phyloP scores from a whole-genome alignment of 2,113 vertebrate species.

The Urocitellus parryii region DNA sequence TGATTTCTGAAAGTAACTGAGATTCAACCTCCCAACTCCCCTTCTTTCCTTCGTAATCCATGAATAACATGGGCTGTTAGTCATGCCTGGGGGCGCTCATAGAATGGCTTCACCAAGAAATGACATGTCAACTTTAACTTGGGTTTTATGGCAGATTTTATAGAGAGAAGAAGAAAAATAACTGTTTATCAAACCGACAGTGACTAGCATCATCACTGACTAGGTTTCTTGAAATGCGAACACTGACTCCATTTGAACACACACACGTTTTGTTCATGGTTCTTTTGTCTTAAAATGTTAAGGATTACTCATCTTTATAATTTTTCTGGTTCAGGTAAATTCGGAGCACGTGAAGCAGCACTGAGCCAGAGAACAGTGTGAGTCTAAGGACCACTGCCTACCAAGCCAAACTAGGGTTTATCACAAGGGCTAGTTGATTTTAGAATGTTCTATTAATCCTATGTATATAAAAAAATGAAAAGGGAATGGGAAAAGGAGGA shows the following conservation, averaged over 20 bases:
- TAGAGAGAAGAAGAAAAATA: conserved; percentile 58
- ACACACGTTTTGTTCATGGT: background rate
- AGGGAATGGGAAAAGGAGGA: background rate
- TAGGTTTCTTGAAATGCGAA: conserved; percentile 36
- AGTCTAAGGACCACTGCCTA: background rate
- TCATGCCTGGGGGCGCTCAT: background rate
- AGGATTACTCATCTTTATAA: background rate
- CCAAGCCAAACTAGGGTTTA: conserved; percentile 25
- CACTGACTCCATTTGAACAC: background rate
- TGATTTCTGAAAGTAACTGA: conserved; percentile 71
- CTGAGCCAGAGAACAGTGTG: background rate
- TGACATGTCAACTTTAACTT: conserved; percentile 71
- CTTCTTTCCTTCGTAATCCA: conserved; percentile 31
- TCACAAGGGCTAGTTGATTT: background rate
- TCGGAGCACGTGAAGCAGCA: background rate
- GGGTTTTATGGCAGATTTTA: conserved; percentile 73
- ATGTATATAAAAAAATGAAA: background rate
- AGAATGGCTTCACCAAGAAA: conserved; percentile 64
- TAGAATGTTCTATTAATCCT: background rate
- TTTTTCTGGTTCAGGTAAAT: conserved; percentile 33
- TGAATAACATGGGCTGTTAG: conserved; percentile 6
- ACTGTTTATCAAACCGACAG: conserved; percentile 52
- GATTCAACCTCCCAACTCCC: background rate
- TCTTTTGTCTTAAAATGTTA: conserved; percentile 34
- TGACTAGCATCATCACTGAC: conserved; percentile 28